phyloP scores from a whole-genome alignment of 2,797 vertebrate species.

The Coregonus suidteri region DNA sequence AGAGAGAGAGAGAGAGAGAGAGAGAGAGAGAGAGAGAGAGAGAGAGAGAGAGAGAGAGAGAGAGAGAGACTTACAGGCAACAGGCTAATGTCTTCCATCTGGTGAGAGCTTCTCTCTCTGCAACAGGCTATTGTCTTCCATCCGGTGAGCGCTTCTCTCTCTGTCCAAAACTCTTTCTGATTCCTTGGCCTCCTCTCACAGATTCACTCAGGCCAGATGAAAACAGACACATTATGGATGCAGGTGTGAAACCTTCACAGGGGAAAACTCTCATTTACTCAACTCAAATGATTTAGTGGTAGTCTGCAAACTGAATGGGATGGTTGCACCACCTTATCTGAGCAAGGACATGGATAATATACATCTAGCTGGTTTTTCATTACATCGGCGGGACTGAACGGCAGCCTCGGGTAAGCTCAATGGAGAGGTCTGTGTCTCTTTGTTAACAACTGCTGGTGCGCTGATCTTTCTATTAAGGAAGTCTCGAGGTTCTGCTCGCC shows the following conservation, averaged over 20 bases:
- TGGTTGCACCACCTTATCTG: background rate
- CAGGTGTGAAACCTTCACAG: background rate
- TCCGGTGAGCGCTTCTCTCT: constrained; percentile 30
- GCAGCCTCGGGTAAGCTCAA: no score
- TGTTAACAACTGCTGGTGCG: no score
- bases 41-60: background rate
- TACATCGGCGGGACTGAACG: no score
- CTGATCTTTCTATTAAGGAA: no score
- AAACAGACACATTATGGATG: background rate
- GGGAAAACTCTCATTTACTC: no score
- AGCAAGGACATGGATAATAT: background rate
- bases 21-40: no score
- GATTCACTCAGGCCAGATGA: background rate
- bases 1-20: no score
- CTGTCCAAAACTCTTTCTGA: constrained; percentile 33
- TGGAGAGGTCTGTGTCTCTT: no score
- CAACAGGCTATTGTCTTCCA: constrained; percentile 55
- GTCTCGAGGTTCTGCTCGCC: no score
- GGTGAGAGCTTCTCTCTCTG: constrained; percentile 6
- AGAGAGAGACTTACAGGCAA: background rate
- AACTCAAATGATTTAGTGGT: background rate
- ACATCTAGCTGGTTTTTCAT: no score
- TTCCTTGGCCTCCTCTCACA: background rate
- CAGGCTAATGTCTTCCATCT: constrained; percentile 50
- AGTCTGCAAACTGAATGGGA: background rate